These are phyloP conservation scores for Bimastos eiseni DNA, from an alignment of 2,888 invertebrate genomes.

Conservation along the genomic window DNA sequence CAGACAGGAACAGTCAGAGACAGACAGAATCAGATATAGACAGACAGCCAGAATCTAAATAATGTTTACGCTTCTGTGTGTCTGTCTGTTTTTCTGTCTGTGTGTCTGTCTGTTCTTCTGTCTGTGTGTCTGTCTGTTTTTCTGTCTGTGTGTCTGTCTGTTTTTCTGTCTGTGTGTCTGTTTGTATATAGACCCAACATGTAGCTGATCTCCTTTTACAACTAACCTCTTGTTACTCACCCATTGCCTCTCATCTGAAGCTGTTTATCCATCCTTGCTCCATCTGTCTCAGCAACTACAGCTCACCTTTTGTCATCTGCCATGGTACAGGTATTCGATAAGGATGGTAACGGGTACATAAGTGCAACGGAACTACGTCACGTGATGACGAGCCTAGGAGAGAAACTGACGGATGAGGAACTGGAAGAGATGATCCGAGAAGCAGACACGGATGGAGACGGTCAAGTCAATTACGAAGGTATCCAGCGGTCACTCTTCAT, in stretches of 20 bases:
- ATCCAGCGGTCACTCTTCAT: neutral
- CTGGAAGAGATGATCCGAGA: neutral
- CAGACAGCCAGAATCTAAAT: too few species aligned
- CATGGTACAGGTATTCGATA: neutral
- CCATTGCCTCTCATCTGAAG: neutral
- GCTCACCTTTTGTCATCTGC: neutral
- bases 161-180: too few species aligned
- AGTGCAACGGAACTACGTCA: constrained; percentile 1
- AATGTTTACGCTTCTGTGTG: too few species aligned
- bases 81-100: too few species aligned
- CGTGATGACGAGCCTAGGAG: neutral
- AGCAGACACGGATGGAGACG: neutral
- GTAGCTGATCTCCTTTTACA: too few species aligned
- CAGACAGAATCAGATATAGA: too few species aligned
- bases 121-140: too few species aligned
- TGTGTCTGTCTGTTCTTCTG: too few species aligned
- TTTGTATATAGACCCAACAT: too few species aligned
- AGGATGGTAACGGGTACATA: neutral
- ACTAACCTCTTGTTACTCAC: too few species aligned
- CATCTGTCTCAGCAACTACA: neutral
- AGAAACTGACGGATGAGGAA: neutral
- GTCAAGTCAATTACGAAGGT: neutral
- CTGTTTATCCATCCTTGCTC: neutral
- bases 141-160: too few species aligned
- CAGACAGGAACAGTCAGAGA: too few species aligned